Conservation (phyloP, 2,113 vertebrate species). For the Fregata magnificens region DNA sequence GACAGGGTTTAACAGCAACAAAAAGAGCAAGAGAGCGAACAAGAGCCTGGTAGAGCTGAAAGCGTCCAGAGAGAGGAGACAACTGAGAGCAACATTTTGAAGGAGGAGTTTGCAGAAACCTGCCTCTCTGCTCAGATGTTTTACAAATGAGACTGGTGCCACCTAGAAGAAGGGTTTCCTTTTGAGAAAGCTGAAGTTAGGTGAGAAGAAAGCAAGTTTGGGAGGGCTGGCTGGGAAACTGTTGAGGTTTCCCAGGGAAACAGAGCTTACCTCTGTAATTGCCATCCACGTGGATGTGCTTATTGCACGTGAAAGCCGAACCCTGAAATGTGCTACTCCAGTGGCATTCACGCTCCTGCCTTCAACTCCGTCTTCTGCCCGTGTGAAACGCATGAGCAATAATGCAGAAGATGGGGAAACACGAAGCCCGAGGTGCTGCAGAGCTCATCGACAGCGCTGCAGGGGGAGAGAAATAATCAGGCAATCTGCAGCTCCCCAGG, state of each 20-base stretch:
- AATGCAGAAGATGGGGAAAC: neutral
- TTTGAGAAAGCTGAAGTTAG: neutral
- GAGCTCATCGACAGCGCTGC: neutral
- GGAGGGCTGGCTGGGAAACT: neutral
- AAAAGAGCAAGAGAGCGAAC: neutral
- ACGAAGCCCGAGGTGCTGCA: neutral
- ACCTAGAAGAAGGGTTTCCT: neutral
- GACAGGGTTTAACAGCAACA: neutral
- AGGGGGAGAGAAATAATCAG: neutral
- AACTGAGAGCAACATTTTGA: no score
- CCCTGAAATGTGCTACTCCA: neutral
- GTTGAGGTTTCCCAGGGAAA: neutral
- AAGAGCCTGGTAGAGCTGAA: neutral
- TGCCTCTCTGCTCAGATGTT: neutral
- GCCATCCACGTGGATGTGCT: neutral
- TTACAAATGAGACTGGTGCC: no score
- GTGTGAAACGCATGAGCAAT: neutral
- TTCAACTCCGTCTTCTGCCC: neutral
- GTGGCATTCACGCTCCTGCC: neutral
- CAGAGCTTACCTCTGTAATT: neutral
- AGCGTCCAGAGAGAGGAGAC: neutral
- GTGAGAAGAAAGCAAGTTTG: neutral
- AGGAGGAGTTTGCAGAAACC: neutral
- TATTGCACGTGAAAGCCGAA: neutral
- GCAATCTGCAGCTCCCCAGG: neutral